A percentile compares a stretch with the other conserved stretches of the same genome.
These are phyloP conservation scores for Cichladusa arquata DNA, from an alignment of 2,113 vertebrate species.

Conservation along the genomic window DNA sequence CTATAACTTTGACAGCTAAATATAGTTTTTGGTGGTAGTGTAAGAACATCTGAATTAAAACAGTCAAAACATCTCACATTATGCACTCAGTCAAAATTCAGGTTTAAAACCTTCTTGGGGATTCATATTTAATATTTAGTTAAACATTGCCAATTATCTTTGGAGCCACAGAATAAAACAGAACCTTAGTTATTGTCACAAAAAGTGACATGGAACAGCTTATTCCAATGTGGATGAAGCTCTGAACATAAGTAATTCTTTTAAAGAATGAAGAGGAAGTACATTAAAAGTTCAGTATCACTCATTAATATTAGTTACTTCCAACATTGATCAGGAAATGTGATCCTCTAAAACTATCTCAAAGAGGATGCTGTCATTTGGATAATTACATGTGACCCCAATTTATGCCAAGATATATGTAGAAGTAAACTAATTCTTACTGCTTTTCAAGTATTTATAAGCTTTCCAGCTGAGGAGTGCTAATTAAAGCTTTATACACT, in stretches of 20 bases:
- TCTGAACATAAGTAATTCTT: background rate
- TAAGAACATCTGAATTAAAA: background rate
- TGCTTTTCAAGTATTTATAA: conserved; percentile 40
- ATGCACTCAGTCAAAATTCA: background rate
- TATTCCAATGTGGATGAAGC: background rate
- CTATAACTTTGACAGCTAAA: background rate
- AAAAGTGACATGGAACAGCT: background rate
- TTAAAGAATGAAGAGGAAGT: background rate
- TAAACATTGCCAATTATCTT: conserved; percentile 5
- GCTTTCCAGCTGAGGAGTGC: background rate
- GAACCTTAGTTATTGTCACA: background rate
- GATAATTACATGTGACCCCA: background rate
- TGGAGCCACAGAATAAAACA: background rate
- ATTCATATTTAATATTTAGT: conserved; percentile 29
- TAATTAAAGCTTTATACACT: conserved; percentile 42
- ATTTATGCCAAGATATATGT: background rate
- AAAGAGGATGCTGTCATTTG: background rate
- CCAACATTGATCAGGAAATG: background rate
- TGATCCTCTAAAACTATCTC: background rate
- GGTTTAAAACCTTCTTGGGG: background rate
- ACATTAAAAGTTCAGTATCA: background rate
- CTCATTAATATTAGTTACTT: background rate
- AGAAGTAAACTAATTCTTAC: conserved; percentile 7
- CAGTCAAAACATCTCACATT: background rate
- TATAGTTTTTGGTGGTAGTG: background rate